Evolutionary conservation across 2,888 invertebrate genomes (phyloP).

Genomic region (Ametastegia equiseti): DNA sequence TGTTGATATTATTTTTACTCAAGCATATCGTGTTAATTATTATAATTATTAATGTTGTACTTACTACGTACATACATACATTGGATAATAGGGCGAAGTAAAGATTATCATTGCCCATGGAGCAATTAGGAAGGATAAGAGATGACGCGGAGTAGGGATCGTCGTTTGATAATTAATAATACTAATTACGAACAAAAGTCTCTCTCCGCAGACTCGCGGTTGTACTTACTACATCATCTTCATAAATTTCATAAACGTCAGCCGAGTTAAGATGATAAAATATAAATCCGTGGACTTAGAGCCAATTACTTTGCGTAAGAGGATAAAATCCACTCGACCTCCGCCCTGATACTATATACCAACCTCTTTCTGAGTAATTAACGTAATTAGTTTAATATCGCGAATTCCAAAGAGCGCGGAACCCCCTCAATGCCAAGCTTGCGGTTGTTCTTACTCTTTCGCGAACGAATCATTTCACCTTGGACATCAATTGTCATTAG

Average conservation of each 20-base stretch:
- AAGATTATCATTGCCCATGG: background rate
- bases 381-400: constrained; percentile 28
- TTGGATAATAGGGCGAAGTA: background rate
- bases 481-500: background rate
- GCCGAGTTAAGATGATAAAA: constrained; percentile 32
- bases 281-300: constrained; percentile 28
- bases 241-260: background rate
- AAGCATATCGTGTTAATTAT: background rate
- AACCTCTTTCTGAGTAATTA: constrained; percentile 25
- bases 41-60: background rate
- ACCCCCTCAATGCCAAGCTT: background rate
- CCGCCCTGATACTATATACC: background rate
- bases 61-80: no score
- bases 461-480: background rate
- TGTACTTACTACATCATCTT: constrained; percentile 21
- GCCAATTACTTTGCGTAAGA: constrained; percentile 40
- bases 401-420: background rate
- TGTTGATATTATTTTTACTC: background rate
- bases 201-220: background rate
- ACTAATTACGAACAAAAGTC: background rate
- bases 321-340: constrained; percentile 32
- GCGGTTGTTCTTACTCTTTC: background rate
- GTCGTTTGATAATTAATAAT: background rate
- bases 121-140: constrained; percentile 3
- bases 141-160: background rate